phyloP scores from a whole-genome alignment of 2,113 vertebrate genomes.

The Clarias magur region DNA sequence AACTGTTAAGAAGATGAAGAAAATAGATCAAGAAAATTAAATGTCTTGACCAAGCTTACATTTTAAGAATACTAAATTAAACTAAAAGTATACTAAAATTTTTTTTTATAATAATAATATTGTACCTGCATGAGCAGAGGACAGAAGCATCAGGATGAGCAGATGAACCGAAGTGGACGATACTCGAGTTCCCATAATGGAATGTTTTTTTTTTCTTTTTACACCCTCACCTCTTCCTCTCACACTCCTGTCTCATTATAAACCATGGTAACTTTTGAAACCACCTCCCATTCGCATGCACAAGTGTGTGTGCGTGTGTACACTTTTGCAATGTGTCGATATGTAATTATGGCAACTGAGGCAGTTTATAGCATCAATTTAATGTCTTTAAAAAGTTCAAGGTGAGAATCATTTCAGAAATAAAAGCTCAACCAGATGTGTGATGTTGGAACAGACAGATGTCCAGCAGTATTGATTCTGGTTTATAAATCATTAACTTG shows the following conservation, averaged over 20 bases:
- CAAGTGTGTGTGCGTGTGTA: conserved; percentile 21
- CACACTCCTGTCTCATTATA: conserved; percentile 4
- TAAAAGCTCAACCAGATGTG: background rate
- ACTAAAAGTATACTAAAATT: no score
- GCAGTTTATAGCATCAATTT: conserved; percentile 2
- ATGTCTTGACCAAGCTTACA: no score
- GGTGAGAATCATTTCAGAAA: background rate
- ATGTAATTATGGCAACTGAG: background rate
- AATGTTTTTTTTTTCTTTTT: background rate
- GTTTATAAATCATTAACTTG: background rate
- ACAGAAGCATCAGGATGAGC: conserved; percentile 16
- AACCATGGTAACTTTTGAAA: background rate
- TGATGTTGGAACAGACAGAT: background rate
- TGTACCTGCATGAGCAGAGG: conserved; percentile 31
- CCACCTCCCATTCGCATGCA: conserved; percentile 19
- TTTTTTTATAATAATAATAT: no score
- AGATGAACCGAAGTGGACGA: background rate
- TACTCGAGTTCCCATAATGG: conserved; percentile 35
- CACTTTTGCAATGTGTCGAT: background rate
- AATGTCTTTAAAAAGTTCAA: background rate
- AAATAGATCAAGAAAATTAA: background rate
- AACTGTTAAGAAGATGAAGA: background rate
- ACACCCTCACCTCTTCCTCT: background rate
- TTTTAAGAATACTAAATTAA: no score
- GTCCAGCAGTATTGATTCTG: background rate